Conservation (phyloP, 1,140 invertebrate genomes). For the Camponotus floridanus region DNA sequence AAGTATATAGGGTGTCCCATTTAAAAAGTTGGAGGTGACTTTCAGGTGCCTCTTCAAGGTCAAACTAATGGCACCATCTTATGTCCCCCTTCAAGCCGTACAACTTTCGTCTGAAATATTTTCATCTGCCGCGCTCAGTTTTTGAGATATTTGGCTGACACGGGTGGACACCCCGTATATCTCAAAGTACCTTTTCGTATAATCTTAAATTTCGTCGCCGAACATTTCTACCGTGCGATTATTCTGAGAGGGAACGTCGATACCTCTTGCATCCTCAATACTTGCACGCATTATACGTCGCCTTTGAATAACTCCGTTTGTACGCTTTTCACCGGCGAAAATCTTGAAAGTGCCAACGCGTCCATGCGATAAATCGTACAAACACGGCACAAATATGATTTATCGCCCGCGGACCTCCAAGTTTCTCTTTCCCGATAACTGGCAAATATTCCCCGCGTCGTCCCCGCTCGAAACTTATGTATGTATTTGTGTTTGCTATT, state of each 20-base stretch:
- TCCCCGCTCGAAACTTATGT: slow-evolving; percentile 33
- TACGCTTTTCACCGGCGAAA: slow-evolving; percentile 23
- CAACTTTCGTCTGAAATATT: too few species aligned
- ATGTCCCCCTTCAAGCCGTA: too few species aligned
- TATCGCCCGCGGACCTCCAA: slow-evolving; percentile 39
- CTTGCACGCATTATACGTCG: background rate
- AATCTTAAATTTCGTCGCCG: background rate
- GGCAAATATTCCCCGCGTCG: slow-evolving; percentile 48
- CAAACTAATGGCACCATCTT: too few species aligned
- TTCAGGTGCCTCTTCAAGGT: too few species aligned
- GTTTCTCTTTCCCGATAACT: slow-evolving; percentile 39
- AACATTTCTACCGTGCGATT: slow-evolving; percentile 20
- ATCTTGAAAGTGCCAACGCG: slow-evolving; percentile 55
- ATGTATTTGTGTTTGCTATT: slow-evolving; percentile 59
- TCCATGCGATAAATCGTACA: slow-evolving; percentile 56
- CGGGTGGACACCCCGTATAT: too few species aligned
- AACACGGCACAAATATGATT: slow-evolving; percentile 39
- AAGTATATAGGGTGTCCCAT: too few species aligned
- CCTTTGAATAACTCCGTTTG: slow-evolving; percentile 32
- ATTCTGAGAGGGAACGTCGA: slow-evolving; percentile 22
- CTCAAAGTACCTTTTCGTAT: background rate
- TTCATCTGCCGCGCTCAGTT: too few species aligned
- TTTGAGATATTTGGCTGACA: too few species aligned
- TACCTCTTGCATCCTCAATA: slow-evolving; percentile 24
- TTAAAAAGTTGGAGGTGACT: too few species aligned